These are phyloP conservation scores for Sialia sialis DNA, from an alignment of 2,113 vertebrate species.

Conservation along the genomic window DNA sequence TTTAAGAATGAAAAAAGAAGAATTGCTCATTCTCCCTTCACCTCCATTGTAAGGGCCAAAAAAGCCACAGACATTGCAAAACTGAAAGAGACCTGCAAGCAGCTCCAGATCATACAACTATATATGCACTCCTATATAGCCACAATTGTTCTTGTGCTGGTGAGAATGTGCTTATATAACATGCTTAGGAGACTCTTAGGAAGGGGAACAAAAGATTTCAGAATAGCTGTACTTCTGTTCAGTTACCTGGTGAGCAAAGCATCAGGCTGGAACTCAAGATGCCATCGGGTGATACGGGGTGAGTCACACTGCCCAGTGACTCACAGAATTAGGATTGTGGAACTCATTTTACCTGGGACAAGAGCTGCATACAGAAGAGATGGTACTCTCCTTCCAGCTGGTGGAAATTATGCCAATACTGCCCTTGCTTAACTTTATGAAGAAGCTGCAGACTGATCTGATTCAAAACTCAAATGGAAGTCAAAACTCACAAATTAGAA, in stretches of 20 bases:
- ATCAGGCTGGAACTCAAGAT: background rate
- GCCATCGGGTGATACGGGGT: background rate
- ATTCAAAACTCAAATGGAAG: background rate
- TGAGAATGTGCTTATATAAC: background rate
- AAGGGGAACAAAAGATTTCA: conserved; percentile 39
- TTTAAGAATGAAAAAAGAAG: background rate
- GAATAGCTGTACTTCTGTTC: conserved; percentile 25
- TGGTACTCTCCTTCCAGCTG: background rate
- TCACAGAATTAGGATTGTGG: conserved; percentile 11
- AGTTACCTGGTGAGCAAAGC: conserved; percentile 1
- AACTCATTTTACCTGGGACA: background rate
- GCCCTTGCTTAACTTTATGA: background rate
- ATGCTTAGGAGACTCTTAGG: background rate
- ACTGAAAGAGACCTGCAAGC: background rate
- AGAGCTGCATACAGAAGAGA: background rate
- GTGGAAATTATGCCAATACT: background rate
- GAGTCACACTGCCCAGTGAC: background rate
- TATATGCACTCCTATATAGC: background rate
- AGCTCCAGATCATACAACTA: background rate
- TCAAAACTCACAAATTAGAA: background rate
- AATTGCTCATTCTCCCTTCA: background rate
- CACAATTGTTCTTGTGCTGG: background rate
- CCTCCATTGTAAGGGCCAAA: background rate
- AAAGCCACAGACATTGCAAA: background rate
- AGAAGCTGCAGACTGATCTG: background rate